These are phyloP conservation scores for Synanthedon andrenaeformis DNA, from an alignment of 2,888 invertebrate genomes.

Conservation along the genomic window DNA sequence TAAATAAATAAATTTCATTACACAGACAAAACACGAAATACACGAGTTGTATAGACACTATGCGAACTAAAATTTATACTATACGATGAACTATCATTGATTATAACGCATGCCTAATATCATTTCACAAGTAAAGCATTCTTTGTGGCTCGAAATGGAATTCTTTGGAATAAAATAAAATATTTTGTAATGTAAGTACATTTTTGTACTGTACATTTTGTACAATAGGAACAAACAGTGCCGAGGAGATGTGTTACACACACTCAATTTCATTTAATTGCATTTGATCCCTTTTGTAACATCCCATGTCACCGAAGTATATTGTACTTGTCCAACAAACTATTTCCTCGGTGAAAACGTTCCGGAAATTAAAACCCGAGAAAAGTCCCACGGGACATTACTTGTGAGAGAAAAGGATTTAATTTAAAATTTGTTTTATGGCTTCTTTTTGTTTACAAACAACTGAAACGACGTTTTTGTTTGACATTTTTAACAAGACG, in stretches of 20 bases:
- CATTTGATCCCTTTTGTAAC: neutral
- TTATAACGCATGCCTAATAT: too few species aligned
- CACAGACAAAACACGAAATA: too few species aligned
- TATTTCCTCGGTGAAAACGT: conserved; percentile 56
- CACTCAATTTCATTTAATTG: neutral
- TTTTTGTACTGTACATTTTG: too few species aligned
- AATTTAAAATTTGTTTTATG: conserved; percentile 47
- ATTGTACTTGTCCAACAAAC: conserved; percentile 29
- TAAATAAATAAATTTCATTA: too few species aligned
- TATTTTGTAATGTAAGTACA: too few species aligned
- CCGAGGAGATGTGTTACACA: neutral
- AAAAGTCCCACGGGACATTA: conserved; percentile 57
- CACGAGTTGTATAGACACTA: too few species aligned
- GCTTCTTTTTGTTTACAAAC: conserved; percentile 39
- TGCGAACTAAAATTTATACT: too few species aligned
- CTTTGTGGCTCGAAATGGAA: too few species aligned
- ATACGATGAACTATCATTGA: too few species aligned
- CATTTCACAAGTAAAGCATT: too few species aligned
- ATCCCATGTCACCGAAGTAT: neutral
- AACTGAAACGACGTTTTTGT: conserved; percentile 13
- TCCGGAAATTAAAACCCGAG: conserved; percentile 64
- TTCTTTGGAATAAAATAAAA: too few species aligned
- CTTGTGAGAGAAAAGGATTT: conserved; percentile 49
- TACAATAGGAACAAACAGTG: neutral
- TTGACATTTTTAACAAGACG: too few species aligned